Evolutionary conservation across 2,113 vertebrate genomes (phyloP).

Genomic region (Pagrus major): DNA sequence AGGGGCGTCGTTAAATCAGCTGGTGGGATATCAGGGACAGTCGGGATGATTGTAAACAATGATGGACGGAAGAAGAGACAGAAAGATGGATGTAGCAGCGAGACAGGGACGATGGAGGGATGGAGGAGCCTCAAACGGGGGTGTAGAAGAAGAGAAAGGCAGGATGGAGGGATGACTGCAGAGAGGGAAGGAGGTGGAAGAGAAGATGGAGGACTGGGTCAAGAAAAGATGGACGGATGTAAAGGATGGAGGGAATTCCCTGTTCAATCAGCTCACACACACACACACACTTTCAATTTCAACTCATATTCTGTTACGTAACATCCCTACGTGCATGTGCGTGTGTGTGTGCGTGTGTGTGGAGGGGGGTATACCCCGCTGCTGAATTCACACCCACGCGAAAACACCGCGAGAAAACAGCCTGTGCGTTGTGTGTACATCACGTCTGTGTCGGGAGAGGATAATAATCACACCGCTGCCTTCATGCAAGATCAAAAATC

Average conservation of each 20-base stretch:
- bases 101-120: not conserved
- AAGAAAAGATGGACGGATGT: not conserved
- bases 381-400: not conserved
- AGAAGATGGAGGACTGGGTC: not conserved
- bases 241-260: conserved; percentile 76
- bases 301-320: conserved; percentile 62
- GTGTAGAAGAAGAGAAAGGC: not conserved
- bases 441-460: not conserved
- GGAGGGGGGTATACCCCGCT: conserved; percentile 33
- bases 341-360: not conserved
- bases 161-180: not conserved
- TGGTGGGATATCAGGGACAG: too few relatives aligned
- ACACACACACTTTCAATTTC: conserved; percentile 15
- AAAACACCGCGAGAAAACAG: conserved; percentile 35
- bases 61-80: not conserved
- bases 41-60: too few relatives aligned
- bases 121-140: not conserved
- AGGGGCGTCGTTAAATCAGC: too few relatives aligned
- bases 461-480: too few relatives aligned
- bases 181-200: not conserved
- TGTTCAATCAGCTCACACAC: conserved; percentile 69
- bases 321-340: too few relatives aligned
- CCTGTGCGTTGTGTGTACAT: not conserved
- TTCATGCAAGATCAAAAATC: too few relatives aligned
- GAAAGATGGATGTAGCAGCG: too few relatives aligned